Evolutionary conservation across 2,797 vertebrate species (phyloP).

Genomic region (Lithobates sylvaticus): DNA sequence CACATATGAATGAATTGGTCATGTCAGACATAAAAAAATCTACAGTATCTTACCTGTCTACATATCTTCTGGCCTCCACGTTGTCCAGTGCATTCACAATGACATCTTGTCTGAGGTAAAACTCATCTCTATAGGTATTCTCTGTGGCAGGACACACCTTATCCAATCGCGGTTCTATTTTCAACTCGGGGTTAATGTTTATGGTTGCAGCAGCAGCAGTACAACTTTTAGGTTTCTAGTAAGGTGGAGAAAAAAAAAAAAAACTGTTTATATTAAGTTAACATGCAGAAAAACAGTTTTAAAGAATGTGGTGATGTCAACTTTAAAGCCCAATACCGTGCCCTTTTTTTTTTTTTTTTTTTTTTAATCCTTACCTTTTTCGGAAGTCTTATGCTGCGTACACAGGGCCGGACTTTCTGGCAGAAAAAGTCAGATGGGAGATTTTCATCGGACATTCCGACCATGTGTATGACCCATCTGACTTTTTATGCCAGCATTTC

Average conservation of each 20-base stretch:
- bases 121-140: constrained; percentile 87
- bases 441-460: no score
- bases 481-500: no score
- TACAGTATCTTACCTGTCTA: constrained; percentile 86
- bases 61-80: constrained; percentile 96
- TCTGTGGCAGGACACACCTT: constrained; percentile 97
- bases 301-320: not conserved
- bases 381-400: no score
- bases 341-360: no score
- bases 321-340: no score
- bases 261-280: not conserved
- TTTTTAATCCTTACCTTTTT: no score
- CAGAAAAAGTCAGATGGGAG: no score
- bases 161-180: constrained; percentile 91
- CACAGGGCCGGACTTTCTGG: no score
- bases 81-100: constrained; percentile 97
- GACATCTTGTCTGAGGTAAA: constrained; percentile 86
- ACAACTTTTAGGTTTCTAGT: constrained; percentile 94
- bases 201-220: constrained; percentile 90
- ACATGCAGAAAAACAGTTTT: not conserved
- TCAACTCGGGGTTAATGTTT: constrained; percentile 90
- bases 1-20: not conserved
- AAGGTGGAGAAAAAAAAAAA: constrained; percentile 4
- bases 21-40: not conserved
- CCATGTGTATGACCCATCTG: no score